Evolutionary conservation across 2,888 invertebrate genomes (phyloP).

Genomic region (Acanthosepion lycidas): DNA sequence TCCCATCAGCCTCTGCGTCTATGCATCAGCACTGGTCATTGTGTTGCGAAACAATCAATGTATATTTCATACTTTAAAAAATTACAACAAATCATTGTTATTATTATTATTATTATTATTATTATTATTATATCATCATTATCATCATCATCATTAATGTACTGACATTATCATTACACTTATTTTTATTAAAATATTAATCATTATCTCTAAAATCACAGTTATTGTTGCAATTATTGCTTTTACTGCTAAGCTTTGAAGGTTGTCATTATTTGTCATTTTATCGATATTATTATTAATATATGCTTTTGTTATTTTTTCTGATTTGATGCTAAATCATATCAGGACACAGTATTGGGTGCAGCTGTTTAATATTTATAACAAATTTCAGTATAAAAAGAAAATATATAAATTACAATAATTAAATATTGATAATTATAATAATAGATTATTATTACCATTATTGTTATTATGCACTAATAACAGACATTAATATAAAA

Average conservation of each 20-base stretch:
- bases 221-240: constrained; percentile 1
- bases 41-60: constrained; percentile 17
- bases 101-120: not conserved
- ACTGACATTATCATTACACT: not conserved
- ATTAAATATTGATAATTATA: not conserved
- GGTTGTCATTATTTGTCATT: constrained; percentile 18
- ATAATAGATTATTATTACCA: not conserved
- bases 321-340: not conserved
- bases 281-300: not conserved
- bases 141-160: not conserved
- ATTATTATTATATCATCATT: not conserved
- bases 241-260: not conserved
- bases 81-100: not conserved
- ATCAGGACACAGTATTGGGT: not conserved
- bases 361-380: not conserved
- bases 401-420: not conserved
- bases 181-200: constrained; percentile 5
- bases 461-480: too few relatives aligned
- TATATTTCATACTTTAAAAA: constrained; percentile 33
- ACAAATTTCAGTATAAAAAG: not conserved
- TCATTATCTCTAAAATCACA: not conserved
- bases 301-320: not conserved
- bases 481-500: too few relatives aligned
- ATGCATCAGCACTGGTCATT: not conserved
- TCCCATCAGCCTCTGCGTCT: not conserved